phyloP scores from a whole-genome alignment of 2,113 vertebrate genomes.

The Labrus mixtus region DNA sequence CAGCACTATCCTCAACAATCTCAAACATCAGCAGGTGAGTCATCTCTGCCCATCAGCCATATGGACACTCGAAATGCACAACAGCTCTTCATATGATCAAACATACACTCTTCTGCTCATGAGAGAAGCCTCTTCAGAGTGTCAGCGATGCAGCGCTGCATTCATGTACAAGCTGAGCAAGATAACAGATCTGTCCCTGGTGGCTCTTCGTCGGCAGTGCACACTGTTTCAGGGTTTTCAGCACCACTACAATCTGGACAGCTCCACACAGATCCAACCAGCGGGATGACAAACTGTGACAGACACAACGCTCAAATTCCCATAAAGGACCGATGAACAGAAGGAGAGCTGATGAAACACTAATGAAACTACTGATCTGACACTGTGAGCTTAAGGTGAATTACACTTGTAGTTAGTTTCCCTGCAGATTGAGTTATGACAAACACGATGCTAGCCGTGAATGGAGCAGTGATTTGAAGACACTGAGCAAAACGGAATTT shows the following conservation, averaged over 20 bases:
- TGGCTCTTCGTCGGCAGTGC: constrained; percentile 38
- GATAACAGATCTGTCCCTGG: constrained; percentile 60
- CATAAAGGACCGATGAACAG: constrained; percentile 6
- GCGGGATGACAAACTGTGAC: constrained; percentile 32
- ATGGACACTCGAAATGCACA: constrained; percentile 18
- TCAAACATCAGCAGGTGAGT: neutral
- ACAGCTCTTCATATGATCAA: constrained; percentile 37
- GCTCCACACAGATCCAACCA: constrained; percentile 43
- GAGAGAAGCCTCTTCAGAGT: constrained; percentile 52
- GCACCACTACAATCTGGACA: constrained; percentile 62
- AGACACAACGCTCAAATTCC: neutral
- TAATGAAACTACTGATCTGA: constrained; percentile 9
- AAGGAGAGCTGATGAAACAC: neutral
- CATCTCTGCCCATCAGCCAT: neutral
- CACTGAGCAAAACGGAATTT: neutral
- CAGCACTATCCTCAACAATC: neutral
- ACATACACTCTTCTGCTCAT: constrained; percentile 11
- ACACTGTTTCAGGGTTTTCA: constrained; percentile 48
- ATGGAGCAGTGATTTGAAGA: constrained; percentile 18
- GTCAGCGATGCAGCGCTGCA: constrained; percentile 16
- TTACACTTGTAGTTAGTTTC: neutral
- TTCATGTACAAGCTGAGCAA: constrained; percentile 24
- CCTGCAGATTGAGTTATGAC: neutral
- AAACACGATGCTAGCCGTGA: no score
- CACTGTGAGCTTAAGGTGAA: neutral